phyloP scores from a whole-genome alignment of 2,888 invertebrate genomes.

The Dastarcus helophoroides region DNA sequence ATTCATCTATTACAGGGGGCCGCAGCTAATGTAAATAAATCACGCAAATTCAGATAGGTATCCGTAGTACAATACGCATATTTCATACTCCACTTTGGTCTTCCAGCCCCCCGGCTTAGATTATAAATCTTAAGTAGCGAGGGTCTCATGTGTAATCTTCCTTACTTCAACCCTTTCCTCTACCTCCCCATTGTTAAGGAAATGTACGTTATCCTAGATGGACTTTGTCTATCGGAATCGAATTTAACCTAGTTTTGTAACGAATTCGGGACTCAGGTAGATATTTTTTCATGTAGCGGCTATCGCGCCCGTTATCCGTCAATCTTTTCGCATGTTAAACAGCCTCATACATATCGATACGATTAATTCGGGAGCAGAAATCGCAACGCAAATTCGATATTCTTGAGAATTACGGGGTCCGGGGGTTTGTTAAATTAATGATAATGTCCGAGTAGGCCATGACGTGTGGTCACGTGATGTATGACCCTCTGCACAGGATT shows the following conservation, averaged over 20 bases:
- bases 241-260: conserved; percentile 25
- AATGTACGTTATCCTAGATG: conserved; percentile 25
- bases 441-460: conserved; percentile 27
- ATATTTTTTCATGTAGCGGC: conserved; percentile 16
- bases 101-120: conserved; percentile 19
- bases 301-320: conserved; percentile 20
- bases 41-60: conserved; percentile 17
- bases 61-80: conserved; percentile 22
- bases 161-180: conserved; percentile 20
- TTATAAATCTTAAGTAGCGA: conserved; percentile 27
- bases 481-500: conserved; percentile 32
- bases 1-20: too few relatives aligned
- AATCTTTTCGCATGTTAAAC: conserved; percentile 11
- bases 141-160: conserved; percentile 24
- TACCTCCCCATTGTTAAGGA: conserved; percentile 22
- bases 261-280: conserved; percentile 25
- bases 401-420: conserved; percentile 1
- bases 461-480: conserved; percentile 35
- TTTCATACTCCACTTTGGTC: conserved; percentile 19
- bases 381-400: conserved; percentile 1
- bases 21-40: conserved; percentile 23
- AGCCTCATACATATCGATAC: background rate
- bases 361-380: background rate
- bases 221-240: conserved; percentile 27
- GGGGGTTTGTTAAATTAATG: conserved; percentile 30